Evolutionary conservation across 2,113 vertebrate genomes (phyloP), one percentile per base, ranked within the genome.

Genomic region (Panthera uncia): DNA sequence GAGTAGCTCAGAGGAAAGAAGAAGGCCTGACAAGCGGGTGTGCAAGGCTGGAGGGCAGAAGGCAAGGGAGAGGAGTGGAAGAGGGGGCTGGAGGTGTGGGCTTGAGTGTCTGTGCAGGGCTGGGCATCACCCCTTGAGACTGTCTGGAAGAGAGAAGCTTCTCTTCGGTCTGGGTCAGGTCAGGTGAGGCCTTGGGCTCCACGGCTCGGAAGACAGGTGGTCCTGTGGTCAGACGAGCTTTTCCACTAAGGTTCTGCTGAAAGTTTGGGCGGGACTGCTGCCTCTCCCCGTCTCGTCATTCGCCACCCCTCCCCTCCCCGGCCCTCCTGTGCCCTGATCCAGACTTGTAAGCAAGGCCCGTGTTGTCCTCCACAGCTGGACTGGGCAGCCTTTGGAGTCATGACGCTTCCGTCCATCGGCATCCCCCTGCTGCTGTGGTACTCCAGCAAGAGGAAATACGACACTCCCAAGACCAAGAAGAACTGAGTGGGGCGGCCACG

Each of bases 371-470:
- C n/a, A 12, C 65, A 99, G 99, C 98, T 99, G 98, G 99, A 99
- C 98, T 99, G 99, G 99, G 99, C 99, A 0, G 99, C 99, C 0
- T 99, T 99, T 0, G 99, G 99, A 0, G 99, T 99, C 95, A 99
- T 99, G 99, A 99, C 99, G 0, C 98, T 99, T 12, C 99, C 99
- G 3, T 99, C 99, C 98, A 99, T 99, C 0, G 99, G 99, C 41
- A 99, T 99, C 98, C 99, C 99, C 0, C 99, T 99, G 97, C 99
- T 99, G n/a, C 98, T 99, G 52, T 99, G 99, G 99, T 99, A 99
- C 97, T 99, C 99, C 11, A 99, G 99, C 99, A 99, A 99, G 98
- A 99, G 99, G 65, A 99, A 99, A 93, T 99, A 99, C 0, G 99
- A 99, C 98, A 99, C 99, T 0, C 99, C 99, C 52, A 99, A 99